Conservation (phyloP, 64 coral and sea anemone genomes). For the Stylophora pistillata region DNA sequence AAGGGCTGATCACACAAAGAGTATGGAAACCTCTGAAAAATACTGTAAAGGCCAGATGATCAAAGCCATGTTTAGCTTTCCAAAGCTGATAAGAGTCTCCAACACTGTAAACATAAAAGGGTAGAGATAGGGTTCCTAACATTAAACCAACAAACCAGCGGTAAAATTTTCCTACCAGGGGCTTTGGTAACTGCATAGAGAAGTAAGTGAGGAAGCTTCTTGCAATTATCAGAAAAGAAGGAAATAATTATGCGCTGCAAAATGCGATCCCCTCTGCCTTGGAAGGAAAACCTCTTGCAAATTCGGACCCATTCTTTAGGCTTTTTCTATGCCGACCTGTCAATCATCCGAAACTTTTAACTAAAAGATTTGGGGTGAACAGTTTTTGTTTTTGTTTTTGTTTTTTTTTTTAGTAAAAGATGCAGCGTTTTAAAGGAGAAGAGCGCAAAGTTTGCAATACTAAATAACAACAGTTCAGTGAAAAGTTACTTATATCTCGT, state of each 20-base stretch:
- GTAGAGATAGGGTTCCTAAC: background rate
- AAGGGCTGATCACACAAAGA: background rate
- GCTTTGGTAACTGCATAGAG: background rate
- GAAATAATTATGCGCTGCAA: background rate
- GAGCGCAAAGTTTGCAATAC: too few relatives aligned
- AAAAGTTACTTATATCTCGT: too few relatives aligned
- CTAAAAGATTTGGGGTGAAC: too few relatives aligned
- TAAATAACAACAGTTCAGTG: too few relatives aligned
- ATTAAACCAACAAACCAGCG: background rate
- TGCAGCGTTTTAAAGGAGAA: too few relatives aligned
- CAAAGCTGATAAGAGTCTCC: background rate
- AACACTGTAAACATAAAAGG: background rate
- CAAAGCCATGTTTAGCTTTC: background rate
- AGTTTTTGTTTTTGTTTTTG: too few relatives aligned
- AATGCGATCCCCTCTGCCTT: background rate
- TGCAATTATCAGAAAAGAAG: background rate
- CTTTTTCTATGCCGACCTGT: too few relatives aligned
- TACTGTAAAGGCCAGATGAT: background rate
- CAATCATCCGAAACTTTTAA: too few relatives aligned
- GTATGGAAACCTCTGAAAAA: background rate
- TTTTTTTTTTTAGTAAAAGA: too few relatives aligned
- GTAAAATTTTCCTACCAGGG: background rate
- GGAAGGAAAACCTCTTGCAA: background rate
- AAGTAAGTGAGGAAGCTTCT: background rate
- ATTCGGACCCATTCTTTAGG: background rate